A percentile compares a stretch with the other conserved stretches of the same genome.
Evolutionary conservation across 1,140 invertebrate species (phyloP).

Genomic region (Vanessa atalanta): DNA sequence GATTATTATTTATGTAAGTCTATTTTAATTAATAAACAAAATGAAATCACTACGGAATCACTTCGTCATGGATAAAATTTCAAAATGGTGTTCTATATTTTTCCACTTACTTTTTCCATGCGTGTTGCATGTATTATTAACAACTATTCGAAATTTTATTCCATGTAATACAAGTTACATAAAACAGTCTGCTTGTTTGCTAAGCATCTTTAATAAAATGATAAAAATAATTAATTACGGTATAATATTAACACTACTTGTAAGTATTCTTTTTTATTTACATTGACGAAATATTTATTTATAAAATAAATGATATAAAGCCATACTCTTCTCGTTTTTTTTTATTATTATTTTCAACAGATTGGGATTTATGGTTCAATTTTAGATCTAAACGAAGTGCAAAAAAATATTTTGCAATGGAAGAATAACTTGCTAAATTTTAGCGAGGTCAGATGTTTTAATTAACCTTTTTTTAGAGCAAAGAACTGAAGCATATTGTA

Average conservation of each 20-base stretch:
- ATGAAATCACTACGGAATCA: background rate
- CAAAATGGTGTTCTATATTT: background rate
- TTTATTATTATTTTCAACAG: slow-evolving; percentile 15
- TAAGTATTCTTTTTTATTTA: slow-evolving; percentile 43
- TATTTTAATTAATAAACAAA: too few species aligned
- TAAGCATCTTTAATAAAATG: slow-evolving; percentile 12
- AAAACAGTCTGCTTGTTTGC: background rate
- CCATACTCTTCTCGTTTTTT: slow-evolving; percentile 9
- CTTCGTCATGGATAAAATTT: background rate
- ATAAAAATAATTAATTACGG: slow-evolving; percentile 49
- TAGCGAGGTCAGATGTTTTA: slow-evolving; percentile 61
- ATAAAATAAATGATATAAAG: background rate
- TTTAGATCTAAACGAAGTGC: slow-evolving; percentile 64
- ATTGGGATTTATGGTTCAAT: slow-evolving; percentile 58
- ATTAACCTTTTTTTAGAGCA: background rate
- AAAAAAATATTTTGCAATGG: slow-evolving; percentile 70
- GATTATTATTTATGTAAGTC: too few species aligned
- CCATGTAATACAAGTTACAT: background rate
- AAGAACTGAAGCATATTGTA: background rate
- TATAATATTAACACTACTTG: slow-evolving; percentile 49
- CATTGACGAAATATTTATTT: background rate
- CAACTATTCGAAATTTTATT: background rate
- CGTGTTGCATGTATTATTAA: background rate
- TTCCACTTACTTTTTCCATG: background rate
- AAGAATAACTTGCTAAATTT: slow-evolving; percentile 65